phyloP scores from a whole-genome alignment of 2,113 vertebrate genomes.

The Butorides virescens region DNA sequence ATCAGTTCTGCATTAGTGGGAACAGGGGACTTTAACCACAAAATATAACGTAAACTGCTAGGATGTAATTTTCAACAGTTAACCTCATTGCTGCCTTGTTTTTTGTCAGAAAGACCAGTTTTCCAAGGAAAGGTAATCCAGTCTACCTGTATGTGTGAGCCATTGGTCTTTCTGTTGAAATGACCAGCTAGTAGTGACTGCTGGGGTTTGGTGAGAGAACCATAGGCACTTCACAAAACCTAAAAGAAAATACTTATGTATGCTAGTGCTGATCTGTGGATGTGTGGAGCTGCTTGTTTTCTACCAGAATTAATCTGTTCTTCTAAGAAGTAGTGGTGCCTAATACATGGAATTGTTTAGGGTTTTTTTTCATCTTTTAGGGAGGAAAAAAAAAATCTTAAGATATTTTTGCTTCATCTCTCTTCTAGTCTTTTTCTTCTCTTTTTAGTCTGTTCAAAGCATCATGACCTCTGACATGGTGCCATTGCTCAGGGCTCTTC shows the following conservation, averaged over 20 bases:
- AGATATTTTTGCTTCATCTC: background rate
- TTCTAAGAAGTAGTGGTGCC: background rate
- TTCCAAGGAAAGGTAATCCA: background rate
- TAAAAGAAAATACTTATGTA: background rate
- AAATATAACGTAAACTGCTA: background rate
- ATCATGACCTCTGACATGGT: background rate
- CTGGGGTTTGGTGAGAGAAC: background rate
- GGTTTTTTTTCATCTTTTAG: background rate
- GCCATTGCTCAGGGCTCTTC: background rate
- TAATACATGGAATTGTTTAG: background rate
- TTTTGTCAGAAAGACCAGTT: background rate
- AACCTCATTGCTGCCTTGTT: background rate
- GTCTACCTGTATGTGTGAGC: background rate
- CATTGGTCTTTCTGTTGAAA: background rate
- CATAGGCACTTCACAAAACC: background rate
- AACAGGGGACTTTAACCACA: background rate
- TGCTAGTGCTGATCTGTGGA: background rate
- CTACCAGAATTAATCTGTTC: background rate
- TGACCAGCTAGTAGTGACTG: background rate
- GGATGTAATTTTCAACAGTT: background rate
- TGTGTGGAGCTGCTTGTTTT: background rate
- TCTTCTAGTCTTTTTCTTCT: background rate
- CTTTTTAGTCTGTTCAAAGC: background rate
- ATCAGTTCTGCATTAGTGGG: background rate
- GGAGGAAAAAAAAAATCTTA: background rate